A percentile compares a stretch with the other conserved stretches of the same genome.
phyloP scores from a whole-genome alignment of 2,797 vertebrate species.

The Phyllotis vaccarum region DNA sequence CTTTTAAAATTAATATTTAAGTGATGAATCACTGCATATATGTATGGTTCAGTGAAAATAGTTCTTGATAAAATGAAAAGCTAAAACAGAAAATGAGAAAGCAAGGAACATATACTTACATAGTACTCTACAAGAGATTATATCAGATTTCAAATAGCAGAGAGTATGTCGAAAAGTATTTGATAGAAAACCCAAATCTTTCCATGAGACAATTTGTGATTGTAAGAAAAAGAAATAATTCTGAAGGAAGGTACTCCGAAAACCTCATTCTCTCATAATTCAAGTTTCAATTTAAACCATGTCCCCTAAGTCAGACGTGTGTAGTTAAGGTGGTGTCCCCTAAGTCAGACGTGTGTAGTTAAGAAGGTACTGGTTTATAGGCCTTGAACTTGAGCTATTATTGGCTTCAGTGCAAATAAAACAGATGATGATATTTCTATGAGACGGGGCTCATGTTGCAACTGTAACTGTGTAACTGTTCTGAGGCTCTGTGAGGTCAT shows the following conservation, averaged over 20 bases:
- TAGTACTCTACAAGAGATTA: not conserved
- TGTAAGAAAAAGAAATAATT: not conserved
- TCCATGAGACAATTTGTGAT: conserved; percentile 21
- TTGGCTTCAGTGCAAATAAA: conserved; percentile 54
- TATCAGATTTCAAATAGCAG: conserved; percentile 8
- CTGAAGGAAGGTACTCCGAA: not conserved
- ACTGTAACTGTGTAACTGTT: not conserved
- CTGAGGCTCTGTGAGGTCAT: conserved; percentile 25
- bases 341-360: not conserved
- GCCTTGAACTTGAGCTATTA: conserved; percentile 53
- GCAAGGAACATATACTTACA: conserved; percentile 10
- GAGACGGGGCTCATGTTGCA: not conserved
- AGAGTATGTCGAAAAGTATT: not conserved
- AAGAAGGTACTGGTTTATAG: conserved; percentile 9
- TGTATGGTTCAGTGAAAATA: not conserved
- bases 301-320: conserved; percentile 47
- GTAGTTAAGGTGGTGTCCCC: not conserved
- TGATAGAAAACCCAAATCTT: conserved; percentile 37
- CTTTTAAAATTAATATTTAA: conserved; percentile 12
- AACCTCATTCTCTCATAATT: conserved; percentile 54
- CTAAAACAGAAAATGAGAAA: conserved; percentile 22
- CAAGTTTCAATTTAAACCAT: conserved; percentile 31
- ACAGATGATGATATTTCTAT: conserved; percentile 54
- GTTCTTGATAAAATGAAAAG: conserved; percentile 21
- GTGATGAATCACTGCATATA: not conserved